Evolutionary conservation across 2,888 invertebrate genomes (phyloP).

Genomic region (Subacronicta megacephala): DNA sequence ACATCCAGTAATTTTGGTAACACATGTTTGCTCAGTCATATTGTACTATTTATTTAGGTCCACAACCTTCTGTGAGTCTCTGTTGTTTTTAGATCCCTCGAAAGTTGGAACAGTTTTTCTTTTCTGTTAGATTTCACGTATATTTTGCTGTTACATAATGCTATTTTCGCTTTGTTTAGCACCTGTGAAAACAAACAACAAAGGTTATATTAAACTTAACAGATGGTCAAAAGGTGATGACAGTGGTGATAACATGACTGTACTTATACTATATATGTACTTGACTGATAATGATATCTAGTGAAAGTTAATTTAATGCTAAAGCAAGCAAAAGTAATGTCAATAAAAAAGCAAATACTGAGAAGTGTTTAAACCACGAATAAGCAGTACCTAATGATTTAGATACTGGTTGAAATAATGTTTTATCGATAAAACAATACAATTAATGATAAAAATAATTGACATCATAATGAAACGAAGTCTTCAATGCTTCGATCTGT

Average conservation of each 20-base stretch:
- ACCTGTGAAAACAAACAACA: too few species aligned
- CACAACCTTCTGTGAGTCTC: slow-evolving; percentile 15
- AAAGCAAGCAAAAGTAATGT: too few species aligned
- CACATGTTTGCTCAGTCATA: slow-evolving; percentile 16
- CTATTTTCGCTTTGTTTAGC: too few species aligned
- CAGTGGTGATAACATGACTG: too few species aligned
- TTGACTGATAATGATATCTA: too few species aligned
- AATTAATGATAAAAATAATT: slow-evolving; percentile 8
- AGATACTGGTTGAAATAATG: neutral
- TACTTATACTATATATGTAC: too few species aligned
- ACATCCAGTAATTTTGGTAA: slow-evolving; percentile 25
- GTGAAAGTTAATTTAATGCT: too few species aligned
- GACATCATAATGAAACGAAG: slow-evolving; percentile 5
- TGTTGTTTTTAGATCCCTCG: slow-evolving; percentile 25
- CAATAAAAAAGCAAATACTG: too few species aligned
- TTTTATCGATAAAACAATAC: neutral
- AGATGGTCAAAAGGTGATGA: too few species aligned
- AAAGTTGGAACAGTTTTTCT: slow-evolving; percentile 14
- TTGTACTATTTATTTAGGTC: slow-evolving; percentile 44
- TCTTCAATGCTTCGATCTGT: slow-evolving; percentile 10
- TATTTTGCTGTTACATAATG: too few species aligned
- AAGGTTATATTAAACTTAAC: too few species aligned
- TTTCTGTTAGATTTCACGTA: slow-evolving; percentile 1
- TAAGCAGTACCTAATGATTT: neutral
- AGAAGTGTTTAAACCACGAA: neutral